Evolutionary conservation across 1,140 invertebrate genomes (phyloP).

Genomic region (Ceratina calcarata): DNA sequence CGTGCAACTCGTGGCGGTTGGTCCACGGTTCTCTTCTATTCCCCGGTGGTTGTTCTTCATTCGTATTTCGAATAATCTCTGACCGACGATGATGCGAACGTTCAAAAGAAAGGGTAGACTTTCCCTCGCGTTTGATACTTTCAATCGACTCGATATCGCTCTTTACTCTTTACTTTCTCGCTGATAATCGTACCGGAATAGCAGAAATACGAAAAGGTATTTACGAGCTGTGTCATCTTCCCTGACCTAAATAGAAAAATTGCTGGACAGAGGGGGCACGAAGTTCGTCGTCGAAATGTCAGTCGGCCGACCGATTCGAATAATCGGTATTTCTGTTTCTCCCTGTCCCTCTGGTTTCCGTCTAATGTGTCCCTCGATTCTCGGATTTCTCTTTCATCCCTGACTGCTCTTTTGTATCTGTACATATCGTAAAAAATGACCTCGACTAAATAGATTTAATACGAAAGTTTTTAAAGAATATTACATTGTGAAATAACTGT

Average conservation of each 20-base stretch:
- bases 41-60: not conserved
- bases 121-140: conserved; percentile 45
- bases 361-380: not conserved
- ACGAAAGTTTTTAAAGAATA: not conserved
- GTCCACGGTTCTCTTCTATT: conserved; percentile 26
- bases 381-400: not conserved
- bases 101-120: conserved; percentile 46
- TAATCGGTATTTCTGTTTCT: conserved; percentile 23
- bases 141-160: conserved; percentile 49
- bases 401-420: no score
- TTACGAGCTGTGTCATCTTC: conserved; percentile 34
- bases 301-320: conserved; percentile 16
- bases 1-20: not conserved
- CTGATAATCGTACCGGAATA: conserved; percentile 26
- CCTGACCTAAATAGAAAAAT: conserved; percentile 46
- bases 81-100: not conserved
- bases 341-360: not conserved
- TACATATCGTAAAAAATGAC: not conserved
- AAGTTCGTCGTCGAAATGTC: conserved; percentile 35
- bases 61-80: conserved; percentile 43
- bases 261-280: conserved; percentile 27
- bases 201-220: conserved; percentile 7
- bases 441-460: no score
- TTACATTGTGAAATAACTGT: not conserved
- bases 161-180: conserved; percentile 12